These are phyloP conservation scores for Syngnathus rostellatus DNA, from an alignment of 2,797 vertebrate species.

Conservation along the genomic window DNA sequence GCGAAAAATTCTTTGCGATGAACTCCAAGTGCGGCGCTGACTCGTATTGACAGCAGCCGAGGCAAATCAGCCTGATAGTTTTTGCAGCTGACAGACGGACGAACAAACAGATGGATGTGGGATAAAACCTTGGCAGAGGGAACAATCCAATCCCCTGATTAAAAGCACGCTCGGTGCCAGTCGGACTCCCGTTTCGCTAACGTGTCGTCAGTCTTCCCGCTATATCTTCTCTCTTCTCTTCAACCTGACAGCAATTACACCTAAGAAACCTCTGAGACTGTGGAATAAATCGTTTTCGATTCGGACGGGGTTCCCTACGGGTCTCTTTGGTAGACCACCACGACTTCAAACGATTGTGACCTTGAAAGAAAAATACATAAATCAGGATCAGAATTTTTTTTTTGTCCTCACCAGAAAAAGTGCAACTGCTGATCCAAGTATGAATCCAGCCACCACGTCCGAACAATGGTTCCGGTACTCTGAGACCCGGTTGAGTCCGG, in stretches of 20 bases:
- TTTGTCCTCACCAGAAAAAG: constrained; percentile 82
- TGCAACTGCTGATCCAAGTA: constrained; percentile 85
- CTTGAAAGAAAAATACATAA: constrained; percentile 3
- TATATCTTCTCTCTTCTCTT: background rate
- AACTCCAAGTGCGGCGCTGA: background rate
- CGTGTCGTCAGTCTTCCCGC: background rate
- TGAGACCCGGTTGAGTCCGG: constrained; percentile 91
- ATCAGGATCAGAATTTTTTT: constrained; percentile 20
- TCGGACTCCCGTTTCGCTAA: constrained; percentile 3
- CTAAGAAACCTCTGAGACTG: constrained; percentile 33
- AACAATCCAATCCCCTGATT: constrained; percentile 7
- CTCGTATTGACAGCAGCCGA: constrained; percentile 5
- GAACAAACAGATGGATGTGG: constrained; percentile 1
- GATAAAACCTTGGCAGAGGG: constrained; percentile 8
- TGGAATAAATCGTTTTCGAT: constrained; percentile 23
- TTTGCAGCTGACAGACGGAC: constrained; percentile 7
- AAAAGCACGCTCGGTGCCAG: background rate
- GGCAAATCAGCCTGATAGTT: constrained; percentile 5
- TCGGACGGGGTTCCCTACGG: background rate
- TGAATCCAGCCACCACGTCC: constrained; percentile 90
- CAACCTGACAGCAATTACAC: constrained; percentile 16
- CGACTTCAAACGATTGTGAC: no score
- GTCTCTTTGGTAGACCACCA: no score
- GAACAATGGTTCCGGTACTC: constrained; percentile 97
- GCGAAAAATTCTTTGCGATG: background rate